Percentiles rank a stretch among this genome's conserved stretches.
phyloP scores from a whole-genome alignment of 2,113 vertebrate species.

The Pantherophis guttatus region DNA sequence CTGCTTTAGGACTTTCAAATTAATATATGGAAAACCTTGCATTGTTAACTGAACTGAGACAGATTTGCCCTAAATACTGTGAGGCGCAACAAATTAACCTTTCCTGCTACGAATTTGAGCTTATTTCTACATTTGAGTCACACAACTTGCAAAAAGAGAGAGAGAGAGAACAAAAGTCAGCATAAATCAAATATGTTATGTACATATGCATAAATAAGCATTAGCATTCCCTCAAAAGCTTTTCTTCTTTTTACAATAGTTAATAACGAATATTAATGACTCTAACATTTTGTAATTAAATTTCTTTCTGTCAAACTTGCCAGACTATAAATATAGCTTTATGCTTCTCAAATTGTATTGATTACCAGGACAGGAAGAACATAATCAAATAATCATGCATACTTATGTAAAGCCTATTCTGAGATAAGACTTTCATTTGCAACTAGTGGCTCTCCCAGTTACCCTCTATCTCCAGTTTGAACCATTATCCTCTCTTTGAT shows the following conservation, averaged over 20 bases:
- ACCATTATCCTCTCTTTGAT: neutral
- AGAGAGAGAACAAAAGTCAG: neutral
- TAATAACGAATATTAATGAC: neutral
- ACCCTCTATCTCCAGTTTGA: neutral
- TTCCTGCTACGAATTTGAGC: neutral
- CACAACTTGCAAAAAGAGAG: neutral
- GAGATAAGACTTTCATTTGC: neutral
- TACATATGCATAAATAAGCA: neutral
- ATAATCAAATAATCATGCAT: neutral
- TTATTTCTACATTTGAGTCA: neutral
- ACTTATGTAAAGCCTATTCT: neutral
- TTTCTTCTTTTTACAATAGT: neutral
- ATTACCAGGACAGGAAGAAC: neutral
- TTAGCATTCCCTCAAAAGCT: neutral
- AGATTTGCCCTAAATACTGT: neutral
- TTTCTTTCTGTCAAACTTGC: neutral
- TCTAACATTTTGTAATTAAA: neutral
- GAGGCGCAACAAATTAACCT: neutral
- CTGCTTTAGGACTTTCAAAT: neutral
- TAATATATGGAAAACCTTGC: neutral
- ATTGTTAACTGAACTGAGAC: neutral
- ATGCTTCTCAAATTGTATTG: neutral
- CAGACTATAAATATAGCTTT: neutral
- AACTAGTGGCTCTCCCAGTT: neutral
- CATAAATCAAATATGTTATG: neutral